phyloP scores from a whole-genome alignment of 2,797 vertebrate species.

The Phrynocephalus forsythii region DNA sequence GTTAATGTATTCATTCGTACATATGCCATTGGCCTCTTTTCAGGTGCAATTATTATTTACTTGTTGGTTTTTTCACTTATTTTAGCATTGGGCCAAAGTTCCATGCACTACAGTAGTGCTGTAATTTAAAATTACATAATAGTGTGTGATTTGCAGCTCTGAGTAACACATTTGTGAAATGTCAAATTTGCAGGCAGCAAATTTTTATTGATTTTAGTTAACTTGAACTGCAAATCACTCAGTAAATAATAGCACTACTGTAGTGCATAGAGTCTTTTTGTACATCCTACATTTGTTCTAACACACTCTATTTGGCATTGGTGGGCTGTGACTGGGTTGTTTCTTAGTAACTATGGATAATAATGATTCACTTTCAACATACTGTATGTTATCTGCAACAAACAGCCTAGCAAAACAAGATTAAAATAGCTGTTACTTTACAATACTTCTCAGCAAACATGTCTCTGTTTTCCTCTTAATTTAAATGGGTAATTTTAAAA shows the following conservation, averaged over 20 bases:
- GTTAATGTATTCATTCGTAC: neutral
- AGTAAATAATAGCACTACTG: neutral
- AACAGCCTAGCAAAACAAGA: constrained; percentile 24
- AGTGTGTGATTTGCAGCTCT: too few relatives aligned
- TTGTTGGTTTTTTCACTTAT: too few relatives aligned
- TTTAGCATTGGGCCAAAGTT: too few relatives aligned
- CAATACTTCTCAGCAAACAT: neutral
- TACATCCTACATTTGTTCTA: constrained; percentile 13
- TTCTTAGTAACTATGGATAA: constrained; percentile 21
- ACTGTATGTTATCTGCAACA: constrained; percentile 44
- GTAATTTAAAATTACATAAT: too few relatives aligned
- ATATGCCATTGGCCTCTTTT: neutral
- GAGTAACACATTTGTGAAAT: too few relatives aligned
- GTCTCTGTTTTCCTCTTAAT: neutral
- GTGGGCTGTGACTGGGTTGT: constrained; percentile 8
- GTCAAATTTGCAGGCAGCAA: too few relatives aligned
- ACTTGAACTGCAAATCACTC: neutral
- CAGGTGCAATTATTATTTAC: neutral
- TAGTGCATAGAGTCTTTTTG: neutral
- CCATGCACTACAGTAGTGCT: too few relatives aligned
- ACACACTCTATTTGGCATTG: neutral
- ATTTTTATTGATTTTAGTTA: too few relatives aligned
- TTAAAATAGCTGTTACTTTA: constrained; percentile 33
- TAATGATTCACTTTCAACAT: constrained; percentile 45
- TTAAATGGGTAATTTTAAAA: constrained; percentile 1